phyloP scores from a whole-genome alignment of 2,888 invertebrate species.

The Macrophya alboannulata region DNA sequence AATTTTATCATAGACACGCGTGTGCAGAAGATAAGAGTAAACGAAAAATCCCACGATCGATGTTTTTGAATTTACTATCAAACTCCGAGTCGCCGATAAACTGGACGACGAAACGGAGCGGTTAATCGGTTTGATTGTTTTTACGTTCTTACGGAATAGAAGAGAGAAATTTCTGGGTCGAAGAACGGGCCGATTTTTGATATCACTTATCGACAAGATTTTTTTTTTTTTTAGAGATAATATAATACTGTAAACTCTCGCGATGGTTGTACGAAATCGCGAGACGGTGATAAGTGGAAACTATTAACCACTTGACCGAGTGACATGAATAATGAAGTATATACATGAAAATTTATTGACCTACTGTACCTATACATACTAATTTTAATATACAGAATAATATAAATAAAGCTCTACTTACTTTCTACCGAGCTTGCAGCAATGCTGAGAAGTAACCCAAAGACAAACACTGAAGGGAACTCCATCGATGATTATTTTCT shows the following conservation, averaged over 20 bases:
- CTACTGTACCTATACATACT: not conserved
- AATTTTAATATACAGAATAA: not conserved
- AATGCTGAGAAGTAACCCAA: slow-evolving; percentile 49
- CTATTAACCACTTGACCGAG: not conserved
- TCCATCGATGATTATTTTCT: slow-evolving; percentile 41
- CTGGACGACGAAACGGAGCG: not conserved
- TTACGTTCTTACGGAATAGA: not conserved
- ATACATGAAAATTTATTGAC: not conserved
- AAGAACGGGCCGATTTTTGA: slow-evolving; percentile 17
- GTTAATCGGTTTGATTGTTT: not conserved
- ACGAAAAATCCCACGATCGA: not conserved
- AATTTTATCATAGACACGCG: not conserved
- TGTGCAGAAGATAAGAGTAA: not conserved
- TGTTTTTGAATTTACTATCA: not conserved
- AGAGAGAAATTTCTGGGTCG: not conserved
- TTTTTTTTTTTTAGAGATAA: not conserved
- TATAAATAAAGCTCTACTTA: slow-evolving; percentile 19
- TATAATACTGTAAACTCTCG: not conserved
- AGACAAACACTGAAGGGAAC: slow-evolving; percentile 40
- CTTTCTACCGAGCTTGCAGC: slow-evolving; percentile 6
- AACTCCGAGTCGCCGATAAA: not conserved
- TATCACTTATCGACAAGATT: too few species aligned
- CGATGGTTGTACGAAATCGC: not conserved
- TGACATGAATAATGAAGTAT: slow-evolving; percentile 19
- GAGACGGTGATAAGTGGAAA: not conserved